Evolutionary conservation across 2,113 vertebrate species (phyloP), one percentile per base, ranked within the genome.

Genomic region (Illadopsis cleaveri): DNA sequence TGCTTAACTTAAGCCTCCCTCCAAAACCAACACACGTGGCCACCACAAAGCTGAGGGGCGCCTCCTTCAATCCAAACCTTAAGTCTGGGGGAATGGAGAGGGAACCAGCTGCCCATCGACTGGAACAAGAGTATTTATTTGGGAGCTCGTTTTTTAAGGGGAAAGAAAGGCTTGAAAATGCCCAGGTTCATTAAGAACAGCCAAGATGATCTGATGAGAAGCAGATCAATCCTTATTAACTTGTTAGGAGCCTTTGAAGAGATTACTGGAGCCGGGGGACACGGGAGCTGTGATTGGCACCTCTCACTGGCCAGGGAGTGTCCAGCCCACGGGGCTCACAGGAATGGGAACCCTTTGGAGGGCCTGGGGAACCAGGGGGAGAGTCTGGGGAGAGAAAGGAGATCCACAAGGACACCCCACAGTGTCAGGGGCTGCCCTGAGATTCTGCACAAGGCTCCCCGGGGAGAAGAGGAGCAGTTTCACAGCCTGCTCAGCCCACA

Each of bases 211-310:
- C 79, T 93, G 40, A 79, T 57, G 89, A 77, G 97, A 79, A 69
- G 58, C 42, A 58, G 94, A 90, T 94, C 94, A 82, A 94, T 97
- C 96, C 93, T 88, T 51, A 93, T 91, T 92, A 97, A 86, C 81
- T 89, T 35, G 65, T 81, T 35, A 35, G 82, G 91, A 85, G 85
- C 33, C 76, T 95, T 79, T 1, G 15, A 95, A 88, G 93, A 89
- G 90, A 92, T 93, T 87, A 76, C 23, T 80, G 3, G 20, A 48
- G 88, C 83, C 10, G 5, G 69, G 51, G 79, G 95, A 85, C 42
- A 65, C 4, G 20, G 3, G 35, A 93, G 83, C 38, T 12, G 21
- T 79, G 93, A 47, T 3, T 80, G 89, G 93, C 44, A 48, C 31
- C 68, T 82, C 47, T 89, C 5, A 5, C 71, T 24, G 76, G 66